phyloP scores from a whole-genome alignment of 2,888 invertebrate species.

The Suillia variegata region DNA sequence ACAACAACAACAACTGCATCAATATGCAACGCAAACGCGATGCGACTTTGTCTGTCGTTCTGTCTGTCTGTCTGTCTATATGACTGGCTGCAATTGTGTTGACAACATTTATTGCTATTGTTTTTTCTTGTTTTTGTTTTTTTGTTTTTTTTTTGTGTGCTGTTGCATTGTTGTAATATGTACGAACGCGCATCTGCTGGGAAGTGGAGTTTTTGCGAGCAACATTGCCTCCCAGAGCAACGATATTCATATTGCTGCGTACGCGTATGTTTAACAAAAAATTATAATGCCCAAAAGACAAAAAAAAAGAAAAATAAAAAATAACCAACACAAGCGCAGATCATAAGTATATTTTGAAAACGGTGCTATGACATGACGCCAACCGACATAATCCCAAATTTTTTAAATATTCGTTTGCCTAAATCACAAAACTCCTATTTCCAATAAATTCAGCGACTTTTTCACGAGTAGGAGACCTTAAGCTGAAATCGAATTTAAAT shows the following conservation, averaged over 20 bases:
- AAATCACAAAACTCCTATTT: no score
- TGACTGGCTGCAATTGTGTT: not conserved
- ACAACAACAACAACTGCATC: conserved; percentile 20
- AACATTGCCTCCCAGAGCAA: conserved; percentile 23
- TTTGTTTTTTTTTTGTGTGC: conserved; percentile 28
- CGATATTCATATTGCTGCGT: no score
- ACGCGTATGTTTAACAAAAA: conserved; percentile 29
- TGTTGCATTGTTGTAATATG: conserved; percentile 35
- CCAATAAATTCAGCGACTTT: no score
- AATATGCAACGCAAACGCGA: not conserved
- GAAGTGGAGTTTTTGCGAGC: not conserved
- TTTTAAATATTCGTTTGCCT: no score
- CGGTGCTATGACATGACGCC: no score
- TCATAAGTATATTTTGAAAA: conserved; percentile 1
- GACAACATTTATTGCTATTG: no score
- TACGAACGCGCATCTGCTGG: conserved; percentile 5
- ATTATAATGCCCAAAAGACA: conserved; percentile 27
- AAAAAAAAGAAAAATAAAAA: not conserved
- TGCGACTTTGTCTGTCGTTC: not conserved
- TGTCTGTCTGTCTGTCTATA: not conserved
- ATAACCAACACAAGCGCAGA: not conserved
- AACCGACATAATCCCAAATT: no score
- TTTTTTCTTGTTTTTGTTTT: no score
- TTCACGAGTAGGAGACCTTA: no score
- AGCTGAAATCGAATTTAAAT: no score